Conservation (phyloP, 2,888 invertebrate genomes). For the Spicauda simplicius region DNA sequence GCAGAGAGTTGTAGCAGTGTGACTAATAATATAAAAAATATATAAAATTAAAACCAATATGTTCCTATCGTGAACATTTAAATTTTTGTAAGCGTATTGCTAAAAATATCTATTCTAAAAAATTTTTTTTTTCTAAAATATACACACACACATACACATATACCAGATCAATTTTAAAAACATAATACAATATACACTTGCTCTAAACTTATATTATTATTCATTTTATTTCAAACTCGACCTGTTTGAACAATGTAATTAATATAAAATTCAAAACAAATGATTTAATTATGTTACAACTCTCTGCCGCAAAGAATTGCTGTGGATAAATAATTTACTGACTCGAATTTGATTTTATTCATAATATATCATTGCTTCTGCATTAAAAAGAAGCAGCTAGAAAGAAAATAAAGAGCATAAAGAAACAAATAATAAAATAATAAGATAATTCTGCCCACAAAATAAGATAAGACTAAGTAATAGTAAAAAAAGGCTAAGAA, state of each 20-base stretch:
- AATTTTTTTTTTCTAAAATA: too few relatives aligned
- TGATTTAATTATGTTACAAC: conserved; percentile 45
- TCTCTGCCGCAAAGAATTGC: conserved; percentile 71
- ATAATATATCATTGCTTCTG: conserved; percentile 75
- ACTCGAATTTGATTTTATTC: conserved; percentile 17
- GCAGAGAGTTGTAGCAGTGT: not conserved
- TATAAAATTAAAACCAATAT: not conserved
- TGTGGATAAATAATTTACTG: conserved; percentile 67
- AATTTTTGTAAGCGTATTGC: too few relatives aligned
- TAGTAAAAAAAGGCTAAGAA: conserved; percentile 37
- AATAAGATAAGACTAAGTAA: conserved; percentile 46
- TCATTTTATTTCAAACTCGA: too few relatives aligned
- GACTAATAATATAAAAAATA: not conserved
- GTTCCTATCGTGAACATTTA: not conserved
- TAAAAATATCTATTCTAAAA: too few relatives aligned
- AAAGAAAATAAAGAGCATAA: conserved; percentile 40
- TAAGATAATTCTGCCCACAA: conserved; percentile 27
- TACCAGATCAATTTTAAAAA: too few relatives aligned
- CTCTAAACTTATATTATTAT: too few relatives aligned
- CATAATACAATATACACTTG: too few relatives aligned
- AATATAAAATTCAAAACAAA: too few relatives aligned
- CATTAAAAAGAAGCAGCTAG: conserved; percentile 70
- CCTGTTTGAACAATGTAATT: too few relatives aligned
- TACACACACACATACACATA: too few relatives aligned
- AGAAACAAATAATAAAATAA: conserved; percentile 41